These are phyloP conservation scores for Acropternis orthonyx DNA, from an alignment of 2,797 vertebrate genomes.

Conservation along the genomic window DNA sequence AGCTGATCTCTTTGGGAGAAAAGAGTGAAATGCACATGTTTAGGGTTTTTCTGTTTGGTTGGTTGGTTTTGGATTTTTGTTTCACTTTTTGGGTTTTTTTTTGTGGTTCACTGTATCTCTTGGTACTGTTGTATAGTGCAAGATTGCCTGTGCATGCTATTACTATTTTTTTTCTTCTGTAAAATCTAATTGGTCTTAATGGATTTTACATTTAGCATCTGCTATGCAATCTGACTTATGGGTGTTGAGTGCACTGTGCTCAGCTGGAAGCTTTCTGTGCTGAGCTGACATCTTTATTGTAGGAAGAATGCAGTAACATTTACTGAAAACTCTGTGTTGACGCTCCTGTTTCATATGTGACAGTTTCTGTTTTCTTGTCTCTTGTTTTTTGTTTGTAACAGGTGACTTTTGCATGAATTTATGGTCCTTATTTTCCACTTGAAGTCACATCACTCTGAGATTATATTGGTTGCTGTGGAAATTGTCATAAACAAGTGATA, in stretches of 20 bases:
- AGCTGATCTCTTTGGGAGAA: not conserved
- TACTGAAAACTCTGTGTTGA: not conserved
- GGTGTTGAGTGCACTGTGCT: not conserved
- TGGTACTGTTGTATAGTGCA: not conserved
- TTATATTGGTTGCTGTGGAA: not conserved
- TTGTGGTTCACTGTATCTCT: not conserved
- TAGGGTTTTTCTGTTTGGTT: not conserved
- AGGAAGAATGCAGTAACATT: not conserved
- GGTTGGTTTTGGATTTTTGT: not conserved
- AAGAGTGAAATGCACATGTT: not conserved
- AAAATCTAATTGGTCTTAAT: conserved; percentile 60
- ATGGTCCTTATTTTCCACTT: conserved; percentile 24
- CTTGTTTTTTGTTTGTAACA: not conserved
- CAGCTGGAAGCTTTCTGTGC: conserved; percentile 25
- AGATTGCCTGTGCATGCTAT: not conserved
- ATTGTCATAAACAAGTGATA: conserved; percentile 9
- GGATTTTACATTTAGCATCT: conserved; percentile 56
- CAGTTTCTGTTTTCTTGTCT: not conserved
- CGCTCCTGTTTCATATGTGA: not conserved
- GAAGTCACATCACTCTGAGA: not conserved
- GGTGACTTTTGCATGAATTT: not conserved
- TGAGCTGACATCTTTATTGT: not conserved
- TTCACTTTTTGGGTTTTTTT: not conserved
- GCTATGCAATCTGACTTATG: conserved; percentile 29
- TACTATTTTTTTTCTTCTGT: not conserved